Base-by-base conservation (phyloP, 2,797 vertebrate genomes). In the Brachymystax lenok region DNA sequence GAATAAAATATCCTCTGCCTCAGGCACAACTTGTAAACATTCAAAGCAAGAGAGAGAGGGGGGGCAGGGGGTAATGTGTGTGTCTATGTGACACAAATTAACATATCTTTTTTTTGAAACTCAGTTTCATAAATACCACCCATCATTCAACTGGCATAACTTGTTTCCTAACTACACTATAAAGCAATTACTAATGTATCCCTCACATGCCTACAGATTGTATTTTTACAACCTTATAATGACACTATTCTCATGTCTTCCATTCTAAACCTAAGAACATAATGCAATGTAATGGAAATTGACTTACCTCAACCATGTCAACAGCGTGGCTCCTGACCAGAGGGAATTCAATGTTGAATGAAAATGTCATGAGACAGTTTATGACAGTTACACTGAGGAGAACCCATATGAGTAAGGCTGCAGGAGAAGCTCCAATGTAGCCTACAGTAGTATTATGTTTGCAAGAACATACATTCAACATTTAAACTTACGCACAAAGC, bases 231-330 rank as follows among this genome's bases (percentile, higher is more conserved):
- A 4, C 14, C 3, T 30, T 33, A 67, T 5, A 5, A 68, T 17
- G 17, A 14, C 14, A 30, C 28, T 3, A 30, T 30, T 68, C 30
- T 5, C 3, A 67, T 27, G 10, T 40, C 40, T 40, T 40, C 40
- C 40, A 40, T 40, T 1, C 2, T 10, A 40, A 40, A 40, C 40
- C 40, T 40, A 40, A 40, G 40, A 68, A 30, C 5, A 33, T 5
- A 68, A 30, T 5, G 30, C 46, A 21, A 24, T 24, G 19, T 5
- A 6, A 21, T 24, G 24, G 24, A 24, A 21, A 64, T 24, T 1
- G 21, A 71, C 90, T 84, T 71, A 93, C 93, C 92, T 93, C 88
- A 70, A 94, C 87, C 80, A 94, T 90, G 14, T 93, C 87, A 77
- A 93, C 87, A 30, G 86, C 88, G 16, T 77, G 88, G 67, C 54